phyloP scores from a whole-genome alignment of 1,140 invertebrate genomes.

The Pomacea maculata region DNA sequence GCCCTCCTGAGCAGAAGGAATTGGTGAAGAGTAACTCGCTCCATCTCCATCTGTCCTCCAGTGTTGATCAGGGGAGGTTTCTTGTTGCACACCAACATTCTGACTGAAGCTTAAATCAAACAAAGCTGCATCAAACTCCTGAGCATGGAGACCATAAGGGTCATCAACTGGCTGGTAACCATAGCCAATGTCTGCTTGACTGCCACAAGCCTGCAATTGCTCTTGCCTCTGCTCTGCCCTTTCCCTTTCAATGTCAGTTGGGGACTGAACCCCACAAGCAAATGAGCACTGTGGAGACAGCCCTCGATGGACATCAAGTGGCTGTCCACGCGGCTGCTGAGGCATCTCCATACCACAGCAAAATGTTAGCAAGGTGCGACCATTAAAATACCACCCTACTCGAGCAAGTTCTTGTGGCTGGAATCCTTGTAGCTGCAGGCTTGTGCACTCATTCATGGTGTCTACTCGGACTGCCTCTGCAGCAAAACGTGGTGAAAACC shows the following conservation, averaged over 20 bases:
- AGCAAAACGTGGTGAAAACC: neutral
- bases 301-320: slow-evolving; percentile 10
- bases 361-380: slow-evolving; percentile 4
- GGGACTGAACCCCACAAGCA: neutral
- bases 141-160: neutral
- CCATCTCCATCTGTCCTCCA: neutral
- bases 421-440: slow-evolving; percentile 3
- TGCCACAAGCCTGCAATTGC: neutral
- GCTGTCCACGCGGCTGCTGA: neutral
- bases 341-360: slow-evolving; percentile 21
- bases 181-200: neutral
- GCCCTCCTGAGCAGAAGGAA: neutral
- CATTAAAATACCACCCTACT: slow-evolving; percentile 11
- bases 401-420: slow-evolving; percentile 9
- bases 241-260: neutral
- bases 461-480: neutral
- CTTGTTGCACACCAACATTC: neutral
- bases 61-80: neutral
- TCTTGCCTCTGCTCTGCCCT: neutral
- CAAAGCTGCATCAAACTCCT: neutral
- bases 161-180: neutral
- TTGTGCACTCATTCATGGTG: neutral
- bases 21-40: too few species aligned
- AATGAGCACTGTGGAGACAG: slow-evolving; percentile 6
- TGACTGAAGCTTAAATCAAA: too few species aligned